Base-by-base conservation (phyloP, 2,888 invertebrate genomes). In the Tanypteryx hageni region DNA sequence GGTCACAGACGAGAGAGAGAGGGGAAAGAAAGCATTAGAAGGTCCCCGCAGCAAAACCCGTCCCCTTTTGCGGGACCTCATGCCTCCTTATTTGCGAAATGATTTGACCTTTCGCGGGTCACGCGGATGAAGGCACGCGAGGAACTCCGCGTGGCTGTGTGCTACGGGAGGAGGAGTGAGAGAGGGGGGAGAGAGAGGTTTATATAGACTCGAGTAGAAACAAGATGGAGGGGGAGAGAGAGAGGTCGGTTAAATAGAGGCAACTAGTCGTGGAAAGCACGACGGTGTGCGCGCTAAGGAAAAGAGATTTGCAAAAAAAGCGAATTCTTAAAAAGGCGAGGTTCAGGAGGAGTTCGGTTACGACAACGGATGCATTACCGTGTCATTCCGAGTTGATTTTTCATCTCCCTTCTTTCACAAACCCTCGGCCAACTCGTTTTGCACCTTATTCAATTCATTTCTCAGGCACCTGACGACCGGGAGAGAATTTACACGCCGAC, bases 101-200 rank as follows among this genome's bases (percentile, higher is more conserved):
- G 85, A 85, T 58, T 85, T 58, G 85, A 59, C 85, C 59, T 85
- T 85, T 85, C n/a, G 59, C 58, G 14, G 58, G 85, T 85, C 85
- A 85, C 85, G 58, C 57, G n/a, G 85, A 85, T 85, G 57, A 57
- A 56, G 85, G 58, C 22, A 58, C 85, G 85, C 85, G 22, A 56
- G 22, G 85, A 44, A 83, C 56, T 57, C 44, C 44, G 83, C n/a
- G 64, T 18, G 18, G 16, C 64, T 11, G 64, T 16, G 64, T 56
- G 83, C 44, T 44, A 27, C n/a, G 83, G 14, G 56, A 57, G n/a
- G 83, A 44, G 83, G 18, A n/a, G n/a, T n/a, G n/a, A n/a, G 44
- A n/a, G n/a, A 57, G 83, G 83, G 44, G 64, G 5, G 3, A 76
- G 76, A 76, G 76, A 76, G 44, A 76, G 76, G 76, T 76, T 13